Percentiles rank a stretch among this genome's conserved stretches.
These are phyloP conservation scores for Malurus alboscapulatus DNA, from an alignment of 2,113 vertebrate genomes.

Conservation along the genomic window DNA sequence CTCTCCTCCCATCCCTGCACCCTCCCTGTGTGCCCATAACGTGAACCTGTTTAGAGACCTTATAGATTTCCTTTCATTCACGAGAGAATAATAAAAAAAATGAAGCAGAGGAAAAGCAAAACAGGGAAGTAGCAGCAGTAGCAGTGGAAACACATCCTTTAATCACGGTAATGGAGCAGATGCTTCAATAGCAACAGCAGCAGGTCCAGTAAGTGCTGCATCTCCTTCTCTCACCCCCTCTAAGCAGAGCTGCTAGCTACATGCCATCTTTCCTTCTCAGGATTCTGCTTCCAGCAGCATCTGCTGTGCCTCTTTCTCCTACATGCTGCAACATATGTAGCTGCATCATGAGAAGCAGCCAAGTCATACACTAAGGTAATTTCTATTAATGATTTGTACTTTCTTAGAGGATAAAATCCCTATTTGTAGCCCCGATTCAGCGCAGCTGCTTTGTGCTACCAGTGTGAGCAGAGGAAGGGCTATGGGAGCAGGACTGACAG, in stretches of 20 bases:
- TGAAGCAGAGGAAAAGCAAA: neutral
- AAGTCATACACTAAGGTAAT: constrained; percentile 60
- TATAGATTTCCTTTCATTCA: constrained; percentile 23
- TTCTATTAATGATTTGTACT: constrained; percentile 60
- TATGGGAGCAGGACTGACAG: neutral
- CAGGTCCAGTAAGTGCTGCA: constrained; percentile 54
- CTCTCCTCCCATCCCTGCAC: neutral
- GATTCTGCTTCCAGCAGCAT: constrained; percentile 65
- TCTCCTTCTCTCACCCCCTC: constrained; percentile 51
- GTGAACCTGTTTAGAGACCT: constrained; percentile 23
- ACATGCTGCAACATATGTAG: constrained; percentile 50
- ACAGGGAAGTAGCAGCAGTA: neutral
- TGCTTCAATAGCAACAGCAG: constrained; percentile 64
- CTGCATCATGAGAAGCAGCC: constrained; percentile 44
- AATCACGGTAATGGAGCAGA: constrained; percentile 59
- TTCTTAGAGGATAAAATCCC: constrained; percentile 30
- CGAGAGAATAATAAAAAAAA: neutral
- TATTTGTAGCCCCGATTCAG: constrained; percentile 11
- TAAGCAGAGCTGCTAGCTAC: constrained; percentile 49
- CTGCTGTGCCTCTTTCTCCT: constrained; percentile 58
- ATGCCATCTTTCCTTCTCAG: constrained; percentile 57
- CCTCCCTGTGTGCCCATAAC: neutral
- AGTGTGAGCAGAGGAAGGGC: neutral
- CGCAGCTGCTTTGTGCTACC: constrained; percentile 8
- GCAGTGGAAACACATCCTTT: constrained; percentile 27